These are phyloP conservation scores for Orthosia gracilis DNA, from an alignment of 2,888 invertebrate species.

Conservation along the genomic window DNA sequence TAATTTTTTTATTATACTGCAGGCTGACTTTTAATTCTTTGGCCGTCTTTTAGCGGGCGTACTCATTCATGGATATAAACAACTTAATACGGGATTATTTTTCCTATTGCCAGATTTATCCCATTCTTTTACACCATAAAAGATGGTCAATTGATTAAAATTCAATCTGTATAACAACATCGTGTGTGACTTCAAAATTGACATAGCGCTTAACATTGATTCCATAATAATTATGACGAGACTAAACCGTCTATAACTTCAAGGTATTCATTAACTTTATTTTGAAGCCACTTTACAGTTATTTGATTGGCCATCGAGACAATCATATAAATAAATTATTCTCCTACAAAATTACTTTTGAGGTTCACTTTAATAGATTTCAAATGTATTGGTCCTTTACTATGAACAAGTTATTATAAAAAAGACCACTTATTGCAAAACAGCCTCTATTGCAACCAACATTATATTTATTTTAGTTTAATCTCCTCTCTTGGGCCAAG, in stretches of 20 bases:
- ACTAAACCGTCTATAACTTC: conserved; percentile 6
- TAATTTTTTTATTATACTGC: conserved; percentile 20
- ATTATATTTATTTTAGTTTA: conserved; percentile 42
- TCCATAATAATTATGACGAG: conserved; percentile 24
- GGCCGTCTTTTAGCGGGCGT: neutral
- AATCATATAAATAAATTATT: conserved; percentile 48
- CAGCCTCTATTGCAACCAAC: conserved; percentile 59
- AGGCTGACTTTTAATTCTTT: neutral
- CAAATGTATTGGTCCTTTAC: conserved; percentile 65
- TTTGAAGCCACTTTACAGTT: conserved; percentile 48
- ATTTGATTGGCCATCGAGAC: conserved; percentile 18
- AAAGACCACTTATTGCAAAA: conserved; percentile 56
- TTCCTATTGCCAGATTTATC: neutral
- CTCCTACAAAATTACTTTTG: conserved; percentile 40
- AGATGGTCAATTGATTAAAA: neutral
- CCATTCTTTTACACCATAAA: neutral
- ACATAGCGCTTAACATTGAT: conserved; percentile 39
- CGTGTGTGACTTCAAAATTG: conserved; percentile 54
- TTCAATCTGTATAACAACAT: neutral
- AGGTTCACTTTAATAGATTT: conserved; percentile 48
- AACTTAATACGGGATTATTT: neutral
- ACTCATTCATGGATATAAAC: neutral
- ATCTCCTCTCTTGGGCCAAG: conserved; percentile 51
- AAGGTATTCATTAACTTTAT: conserved; percentile 2
- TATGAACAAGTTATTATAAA: conserved; percentile 54